A percentile compares a stretch with the other conserved stretches of the same genome.
phyloP scores from a whole-genome alignment of 2,888 invertebrate species.

The Tetranychus truncatus region DNA sequence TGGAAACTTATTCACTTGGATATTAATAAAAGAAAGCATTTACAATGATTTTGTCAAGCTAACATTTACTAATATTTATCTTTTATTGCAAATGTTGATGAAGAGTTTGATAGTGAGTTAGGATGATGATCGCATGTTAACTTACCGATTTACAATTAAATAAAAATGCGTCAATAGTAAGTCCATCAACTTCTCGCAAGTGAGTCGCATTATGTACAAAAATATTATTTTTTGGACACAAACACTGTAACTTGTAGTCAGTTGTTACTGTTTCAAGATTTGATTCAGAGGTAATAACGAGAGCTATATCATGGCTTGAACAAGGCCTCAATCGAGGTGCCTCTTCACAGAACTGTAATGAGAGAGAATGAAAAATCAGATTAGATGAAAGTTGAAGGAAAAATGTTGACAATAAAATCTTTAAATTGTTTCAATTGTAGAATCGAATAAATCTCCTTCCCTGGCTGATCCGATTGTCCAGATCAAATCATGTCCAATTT shows the following conservation, averaged over 20 bases:
- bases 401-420: not conserved
- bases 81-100: too few relatives aligned
- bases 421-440: not conserved
- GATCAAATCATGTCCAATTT: too few relatives aligned
- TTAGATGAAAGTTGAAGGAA: not conserved
- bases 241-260: conserved; percentile 27
- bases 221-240: conserved; percentile 3
- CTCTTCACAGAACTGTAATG: not conserved
- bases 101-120: too few relatives aligned
- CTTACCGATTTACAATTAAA: not conserved
- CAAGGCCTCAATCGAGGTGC: not conserved
- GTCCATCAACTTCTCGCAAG: not conserved
- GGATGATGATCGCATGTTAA: too few relatives aligned
- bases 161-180: not conserved
- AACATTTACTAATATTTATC: not conserved
- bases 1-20: not conserved
- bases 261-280: conserved; percentile 19
- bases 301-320: not conserved
- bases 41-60: not conserved
- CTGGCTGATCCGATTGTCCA: too few relatives aligned
- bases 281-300: not conserved
- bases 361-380: not conserved
- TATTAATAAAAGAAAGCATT: not conserved
- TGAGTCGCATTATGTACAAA: conserved; percentile 1
- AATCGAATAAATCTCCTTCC: too few relatives aligned